Conservation (phyloP, 1,140 invertebrate genomes). For the Drosophila melanogaster region DNA sequence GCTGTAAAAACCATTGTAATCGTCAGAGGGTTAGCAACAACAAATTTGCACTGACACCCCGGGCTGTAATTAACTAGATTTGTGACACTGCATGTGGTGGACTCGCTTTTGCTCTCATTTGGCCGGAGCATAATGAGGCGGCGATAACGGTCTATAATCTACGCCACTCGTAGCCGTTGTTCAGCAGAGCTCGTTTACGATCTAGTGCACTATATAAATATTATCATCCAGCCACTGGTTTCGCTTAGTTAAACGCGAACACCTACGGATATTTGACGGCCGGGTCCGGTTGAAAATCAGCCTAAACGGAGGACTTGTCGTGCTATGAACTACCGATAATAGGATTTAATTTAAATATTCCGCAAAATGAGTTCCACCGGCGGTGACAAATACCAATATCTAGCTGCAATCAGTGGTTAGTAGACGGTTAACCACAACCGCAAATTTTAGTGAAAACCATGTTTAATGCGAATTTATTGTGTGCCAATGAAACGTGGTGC, state of each 20-base stretch:
- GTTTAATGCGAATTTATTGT: neutral
- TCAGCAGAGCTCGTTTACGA: conserved; percentile 35
- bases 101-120: conserved; percentile 28
- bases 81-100: neutral
- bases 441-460: too few relatives aligned
- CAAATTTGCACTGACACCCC: conserved; percentile 36
- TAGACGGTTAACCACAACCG: conserved; percentile 3
- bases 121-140: conserved; percentile 35
- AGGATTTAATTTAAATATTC: neutral
- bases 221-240: conserved; percentile 53
- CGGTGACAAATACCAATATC: conserved; percentile 56
- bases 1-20: conserved; percentile 30
- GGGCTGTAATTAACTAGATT: conserved; percentile 22
- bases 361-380: conserved; percentile 45
- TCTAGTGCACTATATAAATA: conserved; percentile 62
- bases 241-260: conserved; percentile 53
- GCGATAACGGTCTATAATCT: conserved; percentile 42
- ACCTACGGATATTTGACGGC: conserved; percentile 12
- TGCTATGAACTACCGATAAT: neutral
- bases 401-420: conserved; percentile 66
- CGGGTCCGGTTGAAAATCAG: neutral
- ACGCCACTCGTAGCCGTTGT: conserved; percentile 16
- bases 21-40: neutral
- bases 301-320: conserved; percentile 2
- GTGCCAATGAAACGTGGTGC: neutral